Conservation (phyloP, 2,797 vertebrate genomes). For the Rhinichthys osculus region DNA sequence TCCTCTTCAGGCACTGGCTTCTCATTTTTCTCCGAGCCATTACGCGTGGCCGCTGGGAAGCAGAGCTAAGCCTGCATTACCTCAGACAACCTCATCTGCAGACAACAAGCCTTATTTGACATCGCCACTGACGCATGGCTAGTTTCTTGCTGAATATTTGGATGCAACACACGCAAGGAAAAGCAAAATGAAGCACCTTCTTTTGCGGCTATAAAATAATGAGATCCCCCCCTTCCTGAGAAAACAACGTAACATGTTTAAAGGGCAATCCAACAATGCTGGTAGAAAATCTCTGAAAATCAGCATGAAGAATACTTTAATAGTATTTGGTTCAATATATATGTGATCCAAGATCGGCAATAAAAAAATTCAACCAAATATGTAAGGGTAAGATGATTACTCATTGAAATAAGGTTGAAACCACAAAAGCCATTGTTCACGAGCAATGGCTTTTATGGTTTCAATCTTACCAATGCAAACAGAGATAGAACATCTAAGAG, state of each 20-base stretch:
- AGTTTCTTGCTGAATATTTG: constrained; percentile 37
- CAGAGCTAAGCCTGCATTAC: constrained; percentile 44
- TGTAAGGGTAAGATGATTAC: constrained; percentile 49
- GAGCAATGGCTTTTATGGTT: not conserved
- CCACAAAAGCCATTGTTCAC: not conserved
- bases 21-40: constrained; percentile 58
- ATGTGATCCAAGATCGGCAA: constrained; percentile 50
- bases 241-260: constrained; percentile 21
- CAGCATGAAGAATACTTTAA: constrained; percentile 41
- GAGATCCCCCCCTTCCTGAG: not conserved
- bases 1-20: constrained; percentile 52
- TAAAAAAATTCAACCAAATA: constrained; percentile 47
- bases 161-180: constrained; percentile 9
- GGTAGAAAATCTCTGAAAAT: constrained; percentile 18
- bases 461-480: not conserved
- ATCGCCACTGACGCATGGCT: constrained; percentile 35
- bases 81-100: constrained; percentile 43
- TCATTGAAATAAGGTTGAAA: not conserved
- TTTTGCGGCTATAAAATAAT: constrained; percentile 28
- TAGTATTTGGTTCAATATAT: constrained; percentile 39
- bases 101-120: constrained; percentile 49
- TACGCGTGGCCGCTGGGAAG: constrained; percentile 37
- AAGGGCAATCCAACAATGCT: constrained; percentile 21
- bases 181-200: constrained; percentile 11
- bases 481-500: not conserved